Evolutionary conservation across 1,140 invertebrate species (phyloP), one percentile per base, ranked within the genome.

Genomic region (Drosophila willistoni): DNA sequence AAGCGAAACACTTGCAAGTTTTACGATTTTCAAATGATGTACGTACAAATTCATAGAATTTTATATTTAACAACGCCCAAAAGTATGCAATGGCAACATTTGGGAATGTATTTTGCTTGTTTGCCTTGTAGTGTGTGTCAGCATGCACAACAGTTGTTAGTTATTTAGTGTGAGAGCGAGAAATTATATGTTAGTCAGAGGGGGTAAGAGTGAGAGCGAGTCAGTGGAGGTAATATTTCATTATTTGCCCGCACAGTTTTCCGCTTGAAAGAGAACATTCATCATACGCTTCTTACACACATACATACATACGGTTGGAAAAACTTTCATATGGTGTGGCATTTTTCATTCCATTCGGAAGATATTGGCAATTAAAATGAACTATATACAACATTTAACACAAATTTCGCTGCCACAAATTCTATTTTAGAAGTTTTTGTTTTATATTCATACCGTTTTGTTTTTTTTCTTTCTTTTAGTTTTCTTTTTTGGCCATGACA

Each of bases 21-120:
- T 89, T 89, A 89, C 84, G 84, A 89, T 89, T 89, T 81, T 90
- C 84, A 89, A 90, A 89, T 89, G 84, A 84, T 89, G 84, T 90
- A 89, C 85, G 84, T 89, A 89, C 85, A 89, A 89, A 89, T 89
- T 89, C 84, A 89, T 89, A 89, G 84, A 89, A 89, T 89, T 89
- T 89, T 89, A 89, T 89, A 89, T 89, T 89, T 84, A 70, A 89
- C 80, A 89, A 64, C 80, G 80, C 84, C 84, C 84, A 84, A 77
- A 81, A 78, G 84, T 71, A 66, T 68, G 70, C 76, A 73, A 36
- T 54, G 9, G 25, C 54, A 44, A 47, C 55, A 61, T 22, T n/a
- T 42, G 34, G 51, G 51, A 51, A 22, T 51, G 44, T 51, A 22
- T 51, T 19, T 12, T 51, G 17, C 44, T 51, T 51, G 44, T 51